phyloP scores from a whole-genome alignment of 2,888 invertebrate genomes.

The Cantharis rufa region DNA sequence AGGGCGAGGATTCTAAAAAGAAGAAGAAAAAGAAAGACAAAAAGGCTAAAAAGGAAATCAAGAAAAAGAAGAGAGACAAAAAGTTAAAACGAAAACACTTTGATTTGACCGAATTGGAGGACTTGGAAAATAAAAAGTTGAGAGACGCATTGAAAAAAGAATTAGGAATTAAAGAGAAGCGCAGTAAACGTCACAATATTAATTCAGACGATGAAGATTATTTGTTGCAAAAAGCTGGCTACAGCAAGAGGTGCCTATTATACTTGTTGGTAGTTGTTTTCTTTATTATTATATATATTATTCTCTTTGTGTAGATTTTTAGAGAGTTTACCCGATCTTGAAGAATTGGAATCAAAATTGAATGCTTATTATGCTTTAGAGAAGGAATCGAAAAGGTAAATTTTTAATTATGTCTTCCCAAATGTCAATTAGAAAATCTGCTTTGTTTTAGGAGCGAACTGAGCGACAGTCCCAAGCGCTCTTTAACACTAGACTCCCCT shows the following conservation, averaged over 20 bases:
- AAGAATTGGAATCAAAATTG: conserved; percentile 76
- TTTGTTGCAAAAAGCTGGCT: conserved; percentile 55
- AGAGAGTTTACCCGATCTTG: conserved; percentile 73
- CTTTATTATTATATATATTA: not conserved
- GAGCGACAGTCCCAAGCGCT: conserved; percentile 48
- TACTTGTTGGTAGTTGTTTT: conserved; percentile 6
- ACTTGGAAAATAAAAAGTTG: conserved; percentile 67
- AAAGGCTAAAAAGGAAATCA: conserved; percentile 72
- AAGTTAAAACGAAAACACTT: conserved; percentile 72
- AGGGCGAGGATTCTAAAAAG: conserved; percentile 66
- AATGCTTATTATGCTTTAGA: conserved; percentile 80
- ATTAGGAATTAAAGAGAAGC: conserved; percentile 51
- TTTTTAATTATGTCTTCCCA: too few species aligned
- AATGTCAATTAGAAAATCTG: not conserved
- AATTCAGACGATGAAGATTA: conserved; percentile 57
- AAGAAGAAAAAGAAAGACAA: conserved; percentile 61
- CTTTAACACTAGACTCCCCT: conserved; percentile 50
- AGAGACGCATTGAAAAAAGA: conserved; percentile 70
- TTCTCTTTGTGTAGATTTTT: conserved; percentile 57
- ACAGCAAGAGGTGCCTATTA: conserved; percentile 49
- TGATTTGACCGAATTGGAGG: conserved; percentile 66
- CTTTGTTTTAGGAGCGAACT: conserved; percentile 42
- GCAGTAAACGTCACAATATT: conserved; percentile 49
- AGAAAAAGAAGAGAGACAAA: conserved; percentile 75
- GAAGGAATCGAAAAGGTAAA: conserved; percentile 64